Percentiles rank a stretch among this genome's conserved stretches.
Conservation (phyloP, 1,140 invertebrate genomes). For the Panonychus citri region DNA sequence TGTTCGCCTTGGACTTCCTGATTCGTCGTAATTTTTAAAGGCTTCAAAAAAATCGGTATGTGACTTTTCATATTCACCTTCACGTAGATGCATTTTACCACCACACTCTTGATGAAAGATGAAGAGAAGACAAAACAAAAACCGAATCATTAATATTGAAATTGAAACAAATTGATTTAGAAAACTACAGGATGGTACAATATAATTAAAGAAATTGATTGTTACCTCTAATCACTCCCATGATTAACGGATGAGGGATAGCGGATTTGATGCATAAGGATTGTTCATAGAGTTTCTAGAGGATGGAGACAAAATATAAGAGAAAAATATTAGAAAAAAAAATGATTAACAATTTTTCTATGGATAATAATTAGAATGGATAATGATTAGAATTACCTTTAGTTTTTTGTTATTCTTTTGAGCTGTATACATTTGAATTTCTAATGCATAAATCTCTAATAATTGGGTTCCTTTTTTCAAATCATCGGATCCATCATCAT, state of each 20-base stretch:
- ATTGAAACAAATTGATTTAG: neutral
- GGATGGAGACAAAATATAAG: neutral
- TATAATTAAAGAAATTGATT: constrained; percentile 7
- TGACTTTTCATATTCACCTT: constrained; percentile 95
- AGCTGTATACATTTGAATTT: constrained; percentile 99
- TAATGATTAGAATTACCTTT: constrained; percentile 30
- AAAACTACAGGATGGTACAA: too few species aligned
- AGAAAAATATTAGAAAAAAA: too few species aligned
- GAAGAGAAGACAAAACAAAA: too few species aligned
- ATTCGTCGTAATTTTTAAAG: constrained; percentile 99
- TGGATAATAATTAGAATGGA: neutral
- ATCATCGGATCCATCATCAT: constrained; percentile 97
- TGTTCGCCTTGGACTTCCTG: constrained; percentile 83
- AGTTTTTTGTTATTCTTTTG: constrained; percentile 99
- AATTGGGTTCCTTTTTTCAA: constrained; percentile 95
- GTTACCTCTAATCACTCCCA: constrained; percentile 90
- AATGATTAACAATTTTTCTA: neutral
- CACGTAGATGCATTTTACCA: constrained; percentile 96
- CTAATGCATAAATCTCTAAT: constrained; percentile 91
- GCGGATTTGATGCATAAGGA: constrained; percentile 96
- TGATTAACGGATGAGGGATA: constrained; percentile 96
- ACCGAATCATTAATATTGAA: neutral
- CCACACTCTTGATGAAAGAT: too few species aligned
- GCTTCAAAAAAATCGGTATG: constrained; percentile 99
- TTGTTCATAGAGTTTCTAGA: constrained; percentile 74